Evolutionary conservation across 2,113 vertebrate genomes (phyloP), one percentile per base, ranked within the genome.

Genomic region (Pithys albifrons): DNA sequence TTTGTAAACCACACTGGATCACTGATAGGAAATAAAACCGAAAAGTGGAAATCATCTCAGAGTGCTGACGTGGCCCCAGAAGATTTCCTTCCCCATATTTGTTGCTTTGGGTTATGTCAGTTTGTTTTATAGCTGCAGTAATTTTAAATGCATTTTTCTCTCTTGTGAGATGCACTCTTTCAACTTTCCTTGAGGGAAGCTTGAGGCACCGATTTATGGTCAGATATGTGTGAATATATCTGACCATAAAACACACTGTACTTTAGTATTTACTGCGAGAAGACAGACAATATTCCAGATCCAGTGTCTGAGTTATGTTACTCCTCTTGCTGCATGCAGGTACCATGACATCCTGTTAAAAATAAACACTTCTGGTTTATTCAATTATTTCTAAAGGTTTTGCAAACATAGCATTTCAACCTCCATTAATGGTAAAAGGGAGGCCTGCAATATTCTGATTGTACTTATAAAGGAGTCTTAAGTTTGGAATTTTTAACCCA

Each of bases 81-180:
- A 96, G 91, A 84, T 82, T 94, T 92, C 74, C 83, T 89, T 62
- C 39, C 84, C 35, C 79, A 88, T 94, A 95, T 97, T 96, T 95
- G 96, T 97, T 97, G 96, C 97, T 98, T 97, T 97, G 76, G 73
- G 95, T 97, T 97, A 94, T 98, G 96, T 97, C 97, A 95, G 94
- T 97, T 97, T 97, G 96, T 83, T 97, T 98, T 97, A 98, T 95
- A 93, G 92, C 66, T 89, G 88, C 79, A 96, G 91, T 97, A 96
- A 98, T 97, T 98, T 96, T 97, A 98, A 98, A 97, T 97, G 94
- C 74, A 93, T 97, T 97, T 97, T 97, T 88, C 78, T 97, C 94
- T 97, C 97, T 84, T 94, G 91, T 96, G 97, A 97, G 83, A 95
- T 96, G 88, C 91, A 96, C 91, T 97, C 94, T 96, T 97, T 98